These are phyloP conservation scores for Lycodopsis pacificus DNA, from an alignment of 2,797 vertebrate genomes.

Conservation along the genomic window DNA sequence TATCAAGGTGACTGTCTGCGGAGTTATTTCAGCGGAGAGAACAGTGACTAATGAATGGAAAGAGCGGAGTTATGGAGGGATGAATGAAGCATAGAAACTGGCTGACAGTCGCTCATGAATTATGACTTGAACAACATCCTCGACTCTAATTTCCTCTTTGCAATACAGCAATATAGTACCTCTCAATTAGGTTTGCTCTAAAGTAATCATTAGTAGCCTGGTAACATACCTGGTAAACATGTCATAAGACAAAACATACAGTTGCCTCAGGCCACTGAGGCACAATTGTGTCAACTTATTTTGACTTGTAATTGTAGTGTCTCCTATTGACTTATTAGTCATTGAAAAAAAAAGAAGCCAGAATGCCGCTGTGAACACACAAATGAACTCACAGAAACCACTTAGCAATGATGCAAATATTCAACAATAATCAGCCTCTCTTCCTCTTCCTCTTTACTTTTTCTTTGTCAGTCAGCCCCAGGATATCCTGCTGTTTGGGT, in stretches of 20 bases:
- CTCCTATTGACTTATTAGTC: background rate
- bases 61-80: constrained; percentile 5
- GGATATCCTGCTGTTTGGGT: constrained; percentile 72
- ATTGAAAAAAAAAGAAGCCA: constrained; percentile 13
- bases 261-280: background rate
- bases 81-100: constrained; percentile 20
- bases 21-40: constrained; percentile 18
- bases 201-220: background rate
- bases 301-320: constrained; percentile 27
- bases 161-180: background rate
- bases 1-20: constrained; percentile 50
- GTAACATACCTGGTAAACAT: background rate
- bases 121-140: background rate
- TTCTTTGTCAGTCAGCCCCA: constrained; percentile 37
- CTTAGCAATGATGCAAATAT: constrained; percentile 17
- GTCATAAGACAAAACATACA: background rate
- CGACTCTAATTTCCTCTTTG: background rate
- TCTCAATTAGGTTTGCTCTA: background rate
- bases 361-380: background rate
- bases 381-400: background rate
- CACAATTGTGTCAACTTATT: constrained; percentile 22
- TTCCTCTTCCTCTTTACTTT: constrained; percentile 20
- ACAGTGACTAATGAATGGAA: background rate
- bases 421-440: constrained; percentile 16
- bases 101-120: background rate